Percentiles rank a stretch among this genome's conserved stretches.
phyloP scores from a whole-genome alignment of 2,888 invertebrate species.

The Rhorus exstirpatorius region DNA sequence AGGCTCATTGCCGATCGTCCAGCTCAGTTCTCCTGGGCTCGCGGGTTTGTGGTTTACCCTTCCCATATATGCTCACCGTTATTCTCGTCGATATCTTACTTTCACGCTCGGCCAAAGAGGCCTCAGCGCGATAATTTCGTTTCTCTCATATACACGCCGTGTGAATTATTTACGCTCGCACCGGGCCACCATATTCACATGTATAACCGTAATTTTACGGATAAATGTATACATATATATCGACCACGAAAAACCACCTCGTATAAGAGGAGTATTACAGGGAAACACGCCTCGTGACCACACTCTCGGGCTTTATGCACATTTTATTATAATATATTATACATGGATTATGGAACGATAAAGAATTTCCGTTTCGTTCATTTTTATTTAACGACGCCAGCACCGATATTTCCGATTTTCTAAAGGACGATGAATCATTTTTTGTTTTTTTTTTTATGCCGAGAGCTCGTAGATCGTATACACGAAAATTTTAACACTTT shows the following conservation, averaged over 20 bases:
- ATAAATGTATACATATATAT: background rate
- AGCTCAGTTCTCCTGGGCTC: constrained; percentile 20
- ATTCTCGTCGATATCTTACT: constrained; percentile 63
- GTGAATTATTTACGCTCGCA: constrained; percentile 74
- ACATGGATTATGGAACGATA: background rate
- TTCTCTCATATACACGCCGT: constrained; percentile 70
- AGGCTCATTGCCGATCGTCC: constrained; percentile 48
- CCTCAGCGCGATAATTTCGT: constrained; percentile 56
- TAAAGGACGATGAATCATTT: constrained; percentile 19
- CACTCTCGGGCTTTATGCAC: constrained; percentile 29
- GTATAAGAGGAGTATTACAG: constrained; percentile 36
- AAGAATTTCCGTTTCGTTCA: background rate
- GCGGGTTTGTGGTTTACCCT: constrained; percentile 3
- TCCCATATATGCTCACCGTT: background rate
- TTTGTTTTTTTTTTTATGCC: background rate
- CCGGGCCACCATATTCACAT: constrained; percentile 45
- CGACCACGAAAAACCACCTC: constrained; percentile 11
- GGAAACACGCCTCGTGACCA: constrained; percentile 48
- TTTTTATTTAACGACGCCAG: constrained; percentile 8
- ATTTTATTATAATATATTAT: constrained; percentile 47
- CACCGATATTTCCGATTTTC: constrained; percentile 10
- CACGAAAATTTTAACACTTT: no score
- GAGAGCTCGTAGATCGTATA: background rate
- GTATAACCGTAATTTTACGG: constrained; percentile 56
- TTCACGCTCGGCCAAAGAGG: constrained; percentile 58